Evolutionary conservation across 2,113 vertebrate genomes (phyloP).

Genomic region (Hystrix cristata): DNA sequence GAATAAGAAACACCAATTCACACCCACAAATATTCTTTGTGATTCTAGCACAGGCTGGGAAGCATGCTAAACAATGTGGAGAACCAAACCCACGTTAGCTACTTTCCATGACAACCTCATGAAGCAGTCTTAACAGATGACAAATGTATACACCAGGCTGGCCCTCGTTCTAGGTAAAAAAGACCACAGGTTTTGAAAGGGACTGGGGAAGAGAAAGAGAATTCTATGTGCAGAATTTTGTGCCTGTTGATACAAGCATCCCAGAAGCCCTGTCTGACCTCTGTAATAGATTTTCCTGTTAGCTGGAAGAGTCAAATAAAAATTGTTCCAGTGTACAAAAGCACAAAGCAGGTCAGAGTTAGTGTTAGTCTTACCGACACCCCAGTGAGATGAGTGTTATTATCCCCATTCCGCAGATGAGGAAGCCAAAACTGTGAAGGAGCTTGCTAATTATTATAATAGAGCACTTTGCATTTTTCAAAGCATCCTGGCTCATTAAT

Average conservation of each 20-base stretch:
- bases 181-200: not conserved
- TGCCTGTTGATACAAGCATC: not conserved
- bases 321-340: not conserved
- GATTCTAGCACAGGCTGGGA: fast-evolving
- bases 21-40: not conserved
- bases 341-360: not conserved
- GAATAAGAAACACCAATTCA: not conserved
- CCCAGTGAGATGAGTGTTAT: not conserved
- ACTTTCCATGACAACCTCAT: not conserved
- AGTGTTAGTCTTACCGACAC: not conserved
- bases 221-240: not conserved
- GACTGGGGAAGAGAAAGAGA: not conserved
- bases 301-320: not conserved
- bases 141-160: not conserved
- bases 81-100: not conserved
- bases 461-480: not conserved
- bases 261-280: fast-evolving
- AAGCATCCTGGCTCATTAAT: slow-evolving; percentile 20
- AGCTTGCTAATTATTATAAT: not conserved
- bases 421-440: not conserved
- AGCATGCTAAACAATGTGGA: not conserved
- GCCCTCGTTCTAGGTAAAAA: not conserved
- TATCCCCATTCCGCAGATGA: not conserved
- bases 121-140: not conserved
- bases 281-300: not conserved